Base-by-base conservation (phyloP, 1,140 invertebrate genomes). In the Rhizoglyphus robini region DNA sequence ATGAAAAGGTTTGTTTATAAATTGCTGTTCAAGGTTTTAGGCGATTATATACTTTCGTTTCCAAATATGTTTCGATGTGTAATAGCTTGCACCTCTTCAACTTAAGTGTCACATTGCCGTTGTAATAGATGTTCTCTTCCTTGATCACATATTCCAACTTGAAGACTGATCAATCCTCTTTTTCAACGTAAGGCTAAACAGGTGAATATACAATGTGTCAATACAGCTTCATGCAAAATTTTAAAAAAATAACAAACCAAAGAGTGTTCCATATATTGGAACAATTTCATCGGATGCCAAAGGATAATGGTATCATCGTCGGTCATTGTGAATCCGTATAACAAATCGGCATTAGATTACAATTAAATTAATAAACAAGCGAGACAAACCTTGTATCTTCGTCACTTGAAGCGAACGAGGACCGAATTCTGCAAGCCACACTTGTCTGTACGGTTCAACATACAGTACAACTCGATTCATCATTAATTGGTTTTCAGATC, bases 201-300 rank as follows among this genome's bases (percentile, higher is more conserved):
- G 66, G 13, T n/a, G 31, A 41, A 57, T n/a, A 41, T 30, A 66
- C 11, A 65, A 23, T 49, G 15, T 60, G 48, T 36, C 30, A 46
- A 49, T 57, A 20, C 34, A n/a, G n/a, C n/a, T 34, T 31, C 59
- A 62, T 54, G 36, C 3, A 3, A 18, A 38, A 34, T 27, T 0
- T n/a, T 32, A 1, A 27, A 8, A 34, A 27, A 38, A 18, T 13
- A 46, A 30, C 51, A 66, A 60, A 72, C 72, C 72, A 80, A 82
- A 8, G 88, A 85, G 71, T 75, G 83, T 76, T 93, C 87, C n/a
- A n/a, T n/a, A 72, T 94, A 96, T 0, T 90, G 90, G 78, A 88
- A 86, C 47, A 81, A 74, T 72, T 79, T 73, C 69, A 88, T 83
- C 38, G 86, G 87, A 77, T 96, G 91, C 84, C 90, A 90, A 68